Conservation (phyloP, 64 coral and sea anemone species). For the Hydrozoanthus tunicans region DNA sequence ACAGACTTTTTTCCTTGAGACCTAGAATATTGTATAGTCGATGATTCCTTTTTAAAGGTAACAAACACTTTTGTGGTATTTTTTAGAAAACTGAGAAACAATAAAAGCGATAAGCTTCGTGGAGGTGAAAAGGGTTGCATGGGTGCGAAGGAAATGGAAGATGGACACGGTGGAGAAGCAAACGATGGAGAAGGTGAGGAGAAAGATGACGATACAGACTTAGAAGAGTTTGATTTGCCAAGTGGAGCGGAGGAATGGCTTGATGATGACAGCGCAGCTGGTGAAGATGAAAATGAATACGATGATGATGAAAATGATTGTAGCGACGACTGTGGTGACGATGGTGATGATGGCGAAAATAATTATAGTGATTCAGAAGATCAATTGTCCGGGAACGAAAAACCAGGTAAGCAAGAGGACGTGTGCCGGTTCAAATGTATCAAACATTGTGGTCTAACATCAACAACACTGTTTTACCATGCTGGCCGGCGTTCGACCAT, state of each 20-base stretch:
- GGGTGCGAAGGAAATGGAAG: background rate
- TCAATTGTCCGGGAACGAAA: background rate
- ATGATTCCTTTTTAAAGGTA: background rate
- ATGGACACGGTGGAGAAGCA: conserved; percentile 1
- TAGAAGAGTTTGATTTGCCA: conserved; percentile 38
- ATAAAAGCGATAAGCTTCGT: background rate
- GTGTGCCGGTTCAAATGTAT: background rate
- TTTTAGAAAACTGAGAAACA: background rate
- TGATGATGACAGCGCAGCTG: conserved; percentile 14
- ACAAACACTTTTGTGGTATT: background rate
- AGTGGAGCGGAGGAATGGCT: conserved; percentile 40
- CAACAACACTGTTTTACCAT: background rate
- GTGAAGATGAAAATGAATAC: background rate
- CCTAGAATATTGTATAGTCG: background rate
- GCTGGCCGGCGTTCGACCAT: background rate
- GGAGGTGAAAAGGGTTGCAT: background rate
- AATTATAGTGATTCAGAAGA: background rate
- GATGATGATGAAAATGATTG: background rate
- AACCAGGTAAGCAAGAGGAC: background rate
- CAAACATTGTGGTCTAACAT: too few species aligned
- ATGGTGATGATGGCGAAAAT: background rate
- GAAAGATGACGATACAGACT: background rate
- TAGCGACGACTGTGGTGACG: background rate
- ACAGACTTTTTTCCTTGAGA: too few species aligned
- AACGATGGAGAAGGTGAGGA: background rate